A percentile compares a stretch with the other conserved stretches of the same genome.
phyloP scores from a whole-genome alignment of 2,797 vertebrate species.

The Anas capensis region DNA sequence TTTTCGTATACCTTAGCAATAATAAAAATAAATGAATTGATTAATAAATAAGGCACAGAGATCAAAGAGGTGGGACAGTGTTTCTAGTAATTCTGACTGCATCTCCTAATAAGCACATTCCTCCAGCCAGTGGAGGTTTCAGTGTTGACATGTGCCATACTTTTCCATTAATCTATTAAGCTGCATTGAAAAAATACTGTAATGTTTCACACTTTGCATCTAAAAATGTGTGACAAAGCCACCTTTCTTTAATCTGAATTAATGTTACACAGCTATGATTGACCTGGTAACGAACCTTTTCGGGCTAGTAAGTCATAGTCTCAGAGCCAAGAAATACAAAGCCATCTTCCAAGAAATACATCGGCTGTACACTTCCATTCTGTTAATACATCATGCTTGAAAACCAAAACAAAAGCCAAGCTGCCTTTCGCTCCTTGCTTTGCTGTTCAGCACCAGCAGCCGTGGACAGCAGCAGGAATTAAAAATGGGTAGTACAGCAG shows the following conservation, averaged over 20 bases:
- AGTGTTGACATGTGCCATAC: fast-evolving
- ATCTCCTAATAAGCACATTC: neutral
- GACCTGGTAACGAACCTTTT: neutral
- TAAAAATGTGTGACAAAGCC: fast-evolving
- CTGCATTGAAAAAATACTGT: neutral
- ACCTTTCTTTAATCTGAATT: neutral
- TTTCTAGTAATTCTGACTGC: neutral
- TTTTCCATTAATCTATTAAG: neutral
- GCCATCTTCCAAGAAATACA: neutral
- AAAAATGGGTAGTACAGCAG: neutral
- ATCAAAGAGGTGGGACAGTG: neutral
- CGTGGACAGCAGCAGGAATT: neutral
- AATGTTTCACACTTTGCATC: neutral
- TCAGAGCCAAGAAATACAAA: neutral
- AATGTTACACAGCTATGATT: fast-evolving
- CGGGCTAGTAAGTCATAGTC: neutral
- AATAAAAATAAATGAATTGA: neutral
- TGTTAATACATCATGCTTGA: neutral
- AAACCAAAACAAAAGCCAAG: neutral
- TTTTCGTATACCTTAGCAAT: neutral
- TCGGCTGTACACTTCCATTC: fast-evolving
- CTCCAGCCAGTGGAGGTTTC: neutral
- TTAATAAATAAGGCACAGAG: too few relatives aligned
- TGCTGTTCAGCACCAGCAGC: neutral
- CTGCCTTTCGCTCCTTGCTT: fast-evolving